phyloP scores from a whole-genome alignment of 2,797 vertebrate species.

The Malacoctenus gilli region DNA sequence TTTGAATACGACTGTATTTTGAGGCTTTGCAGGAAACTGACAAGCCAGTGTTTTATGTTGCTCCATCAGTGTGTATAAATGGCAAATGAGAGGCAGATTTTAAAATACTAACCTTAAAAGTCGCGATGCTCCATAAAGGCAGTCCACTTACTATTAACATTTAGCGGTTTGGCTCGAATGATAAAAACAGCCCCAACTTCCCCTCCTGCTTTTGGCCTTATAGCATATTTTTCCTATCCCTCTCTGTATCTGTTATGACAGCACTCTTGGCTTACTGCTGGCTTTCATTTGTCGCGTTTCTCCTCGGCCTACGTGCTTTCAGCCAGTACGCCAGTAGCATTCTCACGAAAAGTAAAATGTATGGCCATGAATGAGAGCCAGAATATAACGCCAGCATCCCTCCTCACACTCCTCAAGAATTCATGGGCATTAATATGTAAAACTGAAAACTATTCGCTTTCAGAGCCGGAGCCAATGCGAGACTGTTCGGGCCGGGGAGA shows the following conservation, averaged over 20 bases:
- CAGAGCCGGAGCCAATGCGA: slow-evolving; percentile 15
- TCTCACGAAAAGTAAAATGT: slow-evolving; percentile 20
- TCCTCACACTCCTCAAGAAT: slow-evolving; percentile 2
- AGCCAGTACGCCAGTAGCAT: slow-evolving; percentile 9
- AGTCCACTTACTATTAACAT: background rate
- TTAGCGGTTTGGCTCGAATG: background rate
- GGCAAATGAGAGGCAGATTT: background rate
- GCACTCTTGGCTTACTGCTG: slow-evolving; percentile 9
- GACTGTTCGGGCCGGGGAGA: slow-evolving; percentile 28
- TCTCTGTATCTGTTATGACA: slow-evolving; percentile 15
- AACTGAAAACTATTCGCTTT: slow-evolving; percentile 34
- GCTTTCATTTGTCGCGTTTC: slow-evolving; percentile 16
- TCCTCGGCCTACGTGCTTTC: slow-evolving; percentile 10
- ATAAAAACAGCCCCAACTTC: background rate
- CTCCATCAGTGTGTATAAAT: background rate
- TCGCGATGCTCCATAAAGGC: background rate
- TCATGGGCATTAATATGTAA: slow-evolving; percentile 45
- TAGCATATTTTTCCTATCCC: background rate
- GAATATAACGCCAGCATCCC: slow-evolving; percentile 3
- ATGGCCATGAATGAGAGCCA: slow-evolving; percentile 26
- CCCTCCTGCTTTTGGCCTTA: background rate
- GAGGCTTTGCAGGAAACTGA: background rate
- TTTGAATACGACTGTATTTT: background rate
- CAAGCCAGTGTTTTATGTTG: background rate
- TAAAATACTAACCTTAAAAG: background rate